Evolutionary conservation across 2,888 invertebrate species (phyloP), one percentile per base, ranked within the genome.

Genomic region (Lamproptera curius): DNA sequence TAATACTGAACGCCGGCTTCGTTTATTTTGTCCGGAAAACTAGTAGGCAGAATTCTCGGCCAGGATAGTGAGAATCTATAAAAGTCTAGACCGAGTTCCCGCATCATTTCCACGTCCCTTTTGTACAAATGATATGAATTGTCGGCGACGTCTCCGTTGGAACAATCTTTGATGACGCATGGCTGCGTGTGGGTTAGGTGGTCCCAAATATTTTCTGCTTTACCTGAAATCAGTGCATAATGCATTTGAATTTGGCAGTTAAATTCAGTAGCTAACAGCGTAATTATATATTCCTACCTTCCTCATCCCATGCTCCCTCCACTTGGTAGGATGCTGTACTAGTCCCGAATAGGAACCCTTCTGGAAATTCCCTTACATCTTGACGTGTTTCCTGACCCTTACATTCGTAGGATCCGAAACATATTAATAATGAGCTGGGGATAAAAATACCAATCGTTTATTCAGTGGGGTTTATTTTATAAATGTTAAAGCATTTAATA

Each of bases 201-300:
- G 68, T 92, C 92, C 92, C 91, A 92, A 44, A 91, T 90, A 44
- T 81, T 89, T 63, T 80, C 82, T 1, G 87, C 70, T 62, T 89
- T 90, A 11, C 88, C 90, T 77, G 58, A n/a, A 62, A 58, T 11
- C n/a, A n/a, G 2, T 5, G n/a, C 9, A 5, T 9, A 5, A 28
- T 42, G 31, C 33, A 37, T 16, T 42, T 37, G 13, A 34, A 42
- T 3, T 16, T 13, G 5, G 34, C n/a, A 35, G 17, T 17, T 11
- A 40, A 38, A n/a, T 34, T 43, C 16, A n/a, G 39, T 43, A 5
- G 3, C 20, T 6, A 42, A 17, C 10, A n/a, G 6, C 14, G n/a
- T 9, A 20, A 42, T 20, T 6, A 20, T 20, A 5, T 20, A 3
- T 11, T 11, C 51, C 52, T 68, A 88, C 88, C 88, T 63, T 78